Conservation (phyloP, 2,888 invertebrate genomes). For the Lutraria lutraria region DNA sequence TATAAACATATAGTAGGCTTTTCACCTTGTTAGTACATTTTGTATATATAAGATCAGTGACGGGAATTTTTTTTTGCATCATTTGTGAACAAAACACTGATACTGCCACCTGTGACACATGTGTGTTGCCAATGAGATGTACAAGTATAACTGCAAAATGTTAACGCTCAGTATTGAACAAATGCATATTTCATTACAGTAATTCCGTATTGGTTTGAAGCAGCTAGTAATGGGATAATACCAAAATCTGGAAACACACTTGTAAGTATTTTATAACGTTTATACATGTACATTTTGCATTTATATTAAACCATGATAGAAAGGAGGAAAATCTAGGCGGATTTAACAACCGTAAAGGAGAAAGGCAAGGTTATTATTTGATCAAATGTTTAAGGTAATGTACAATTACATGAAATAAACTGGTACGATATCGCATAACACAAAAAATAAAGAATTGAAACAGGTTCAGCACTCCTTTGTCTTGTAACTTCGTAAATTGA, state of each 20-base stretch:
- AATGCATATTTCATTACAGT: conserved; percentile 71
- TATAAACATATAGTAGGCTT: no score
- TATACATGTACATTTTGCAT: no score
- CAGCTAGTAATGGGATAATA: conserved; percentile 74
- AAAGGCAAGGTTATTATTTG: background rate
- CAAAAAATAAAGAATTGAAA: background rate
- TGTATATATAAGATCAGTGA: no score
- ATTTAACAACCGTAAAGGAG: no score
- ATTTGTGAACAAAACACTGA: no score
- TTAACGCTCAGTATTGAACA: no score
- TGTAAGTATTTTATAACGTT: conserved; percentile 68
- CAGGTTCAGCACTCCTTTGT: background rate
- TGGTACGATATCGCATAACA: background rate
- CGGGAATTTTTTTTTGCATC: no score
- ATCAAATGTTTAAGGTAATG: background rate
- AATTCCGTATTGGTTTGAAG: conserved; percentile 82
- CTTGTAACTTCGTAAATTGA: background rate
- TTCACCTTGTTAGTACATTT: no score
- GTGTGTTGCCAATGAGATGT: no score
- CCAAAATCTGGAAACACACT: conserved; percentile 76
- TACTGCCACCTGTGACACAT: no score
- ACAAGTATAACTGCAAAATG: no score
- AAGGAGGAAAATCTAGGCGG: background rate
- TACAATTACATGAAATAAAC: background rate
- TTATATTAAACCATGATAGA: background rate